These are phyloP conservation scores for Bradysia coprophila DNA, from an alignment of 1,140 invertebrate species.

Conservation along the genomic window DNA sequence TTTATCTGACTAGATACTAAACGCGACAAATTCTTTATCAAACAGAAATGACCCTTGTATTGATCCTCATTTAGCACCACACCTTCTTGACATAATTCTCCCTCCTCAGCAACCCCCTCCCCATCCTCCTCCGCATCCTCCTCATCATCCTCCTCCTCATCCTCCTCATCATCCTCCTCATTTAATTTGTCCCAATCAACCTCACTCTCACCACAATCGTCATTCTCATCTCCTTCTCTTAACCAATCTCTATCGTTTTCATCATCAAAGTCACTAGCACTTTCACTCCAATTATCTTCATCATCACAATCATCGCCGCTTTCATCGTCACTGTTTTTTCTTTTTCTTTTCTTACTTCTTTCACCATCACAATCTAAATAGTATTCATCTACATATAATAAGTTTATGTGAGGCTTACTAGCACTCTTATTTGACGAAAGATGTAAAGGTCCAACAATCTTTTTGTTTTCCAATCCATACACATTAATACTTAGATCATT, in stretches of 20 bases:
- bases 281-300: not conserved
- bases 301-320: not conserved
- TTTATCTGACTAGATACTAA: not conserved
- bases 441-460: not conserved
- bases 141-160: not conserved
- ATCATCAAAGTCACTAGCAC: slow-evolving; percentile 1
- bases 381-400: not conserved
- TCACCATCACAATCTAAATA: not conserved
- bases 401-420: too few species aligned
- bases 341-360: not conserved
- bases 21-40: slow-evolving; percentile 2
- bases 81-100: not conserved
- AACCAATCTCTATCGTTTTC: not conserved
- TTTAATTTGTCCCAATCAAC: too few species aligned
- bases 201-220: too few species aligned
- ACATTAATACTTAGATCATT: not conserved
- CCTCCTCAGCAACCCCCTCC: not conserved
- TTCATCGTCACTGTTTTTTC: not conserved
- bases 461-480: not conserved
- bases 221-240: too few species aligned
- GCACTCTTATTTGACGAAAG: not conserved
- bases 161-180: not conserved
- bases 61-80: slow-evolving; percentile 1
- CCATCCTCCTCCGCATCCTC: not conserved
- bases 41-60: slow-evolving; percentile 1